Percentiles rank a stretch among this genome's conserved stretches.
Conservation (phyloP, 1,140 invertebrate genomes). For the Nilaparvata lugens region DNA sequence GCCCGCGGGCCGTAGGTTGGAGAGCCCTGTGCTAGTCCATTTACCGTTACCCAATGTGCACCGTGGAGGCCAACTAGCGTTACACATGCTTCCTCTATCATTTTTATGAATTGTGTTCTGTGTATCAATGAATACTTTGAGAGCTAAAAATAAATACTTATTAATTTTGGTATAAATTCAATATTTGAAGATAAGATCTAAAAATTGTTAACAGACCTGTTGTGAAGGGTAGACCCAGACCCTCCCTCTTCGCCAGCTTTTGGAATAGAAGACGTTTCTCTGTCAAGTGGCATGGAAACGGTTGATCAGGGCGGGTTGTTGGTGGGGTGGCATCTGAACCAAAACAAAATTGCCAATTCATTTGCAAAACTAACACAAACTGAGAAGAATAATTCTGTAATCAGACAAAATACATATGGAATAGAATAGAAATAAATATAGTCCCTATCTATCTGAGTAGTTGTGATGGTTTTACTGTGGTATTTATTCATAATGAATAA, state of each 20-base stretch:
- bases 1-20: no score
- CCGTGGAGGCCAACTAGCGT: no score
- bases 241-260: conserved; percentile 68
- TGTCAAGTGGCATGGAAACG: conserved; percentile 81
- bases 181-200: no score
- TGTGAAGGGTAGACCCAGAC: conserved; percentile 97
- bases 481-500: no score
- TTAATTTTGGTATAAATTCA: no score
- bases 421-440: background rate
- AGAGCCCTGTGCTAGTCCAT: no score
- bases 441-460: background rate
- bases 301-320: conserved; percentile 92
- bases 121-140: no score
- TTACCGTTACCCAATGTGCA: no score
- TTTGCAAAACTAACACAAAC: background rate
- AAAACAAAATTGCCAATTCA: background rate
- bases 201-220: conserved; percentile 44
- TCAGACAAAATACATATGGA: background rate
- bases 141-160: no score
- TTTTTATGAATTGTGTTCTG: no score
- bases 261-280: conserved; percentile 87
- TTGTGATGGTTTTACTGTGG: background rate
- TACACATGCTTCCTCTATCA: no score
- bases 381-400: background rate
- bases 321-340: conserved; percentile 86